Conservation (phyloP, 2,888 invertebrate species). For the Epistrophella euchroma region DNA sequence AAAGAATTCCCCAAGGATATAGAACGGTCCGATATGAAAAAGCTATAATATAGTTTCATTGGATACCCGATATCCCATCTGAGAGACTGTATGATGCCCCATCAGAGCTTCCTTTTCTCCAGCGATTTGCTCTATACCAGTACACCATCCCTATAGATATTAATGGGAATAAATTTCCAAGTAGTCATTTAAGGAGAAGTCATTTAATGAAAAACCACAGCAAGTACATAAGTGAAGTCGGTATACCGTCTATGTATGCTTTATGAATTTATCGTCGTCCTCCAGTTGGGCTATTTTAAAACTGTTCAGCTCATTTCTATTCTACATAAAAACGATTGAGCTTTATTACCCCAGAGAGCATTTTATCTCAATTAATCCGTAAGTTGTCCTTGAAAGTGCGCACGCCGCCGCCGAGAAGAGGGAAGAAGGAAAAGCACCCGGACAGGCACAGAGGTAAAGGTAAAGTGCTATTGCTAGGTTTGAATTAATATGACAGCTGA, state of each 20-base stretch:
- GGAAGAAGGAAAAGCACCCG: background rate
- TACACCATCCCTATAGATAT: constrained; percentile 29
- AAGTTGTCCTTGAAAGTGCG: constrained; percentile 38
- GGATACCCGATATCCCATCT: constrained; percentile 36
- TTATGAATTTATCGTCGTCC: constrained; percentile 22
- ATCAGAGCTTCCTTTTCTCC: background rate
- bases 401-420: background rate
- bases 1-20: constrained; percentile 60
- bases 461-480: constrained; percentile 14
- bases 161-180: constrained; percentile 72
- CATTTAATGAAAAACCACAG: constrained; percentile 63
- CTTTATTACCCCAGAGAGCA: constrained; percentile 51
- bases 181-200: constrained; percentile 61
- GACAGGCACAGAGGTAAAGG: background rate
- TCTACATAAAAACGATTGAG: constrained; percentile 29
- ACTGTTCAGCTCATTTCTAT: constrained; percentile 17
- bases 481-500: constrained; percentile 67
- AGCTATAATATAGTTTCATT: constrained; percentile 19
- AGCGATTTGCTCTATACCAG: background rate
- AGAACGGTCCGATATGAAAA: constrained; percentile 24
- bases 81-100: background rate
- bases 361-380: constrained; percentile 65
- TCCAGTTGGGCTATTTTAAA: constrained; percentile 36
- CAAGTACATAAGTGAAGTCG: constrained; percentile 42
- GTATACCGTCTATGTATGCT: background rate